phyloP scores from a whole-genome alignment of 37 sponge, comb jelly and placozoan species.

The Diacarnus erythraeanus region DNA sequence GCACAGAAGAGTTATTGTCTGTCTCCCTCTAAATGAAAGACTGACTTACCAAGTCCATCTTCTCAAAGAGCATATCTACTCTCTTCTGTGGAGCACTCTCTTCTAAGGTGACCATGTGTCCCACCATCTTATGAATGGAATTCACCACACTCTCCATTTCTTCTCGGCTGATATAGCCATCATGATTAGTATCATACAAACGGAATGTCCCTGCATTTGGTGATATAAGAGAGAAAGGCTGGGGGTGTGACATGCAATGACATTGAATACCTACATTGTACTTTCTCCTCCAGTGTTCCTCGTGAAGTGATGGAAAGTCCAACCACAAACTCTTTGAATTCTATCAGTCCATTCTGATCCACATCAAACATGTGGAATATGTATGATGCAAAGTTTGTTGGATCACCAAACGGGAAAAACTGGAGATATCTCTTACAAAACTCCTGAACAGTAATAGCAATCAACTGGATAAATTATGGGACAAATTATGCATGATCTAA shows the following conservation, averaged over 20 bases:
- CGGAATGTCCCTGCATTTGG: conserved; percentile 66
- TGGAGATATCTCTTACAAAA: conserved; percentile 73
- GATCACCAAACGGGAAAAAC: conserved; percentile 79
- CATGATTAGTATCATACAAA: conserved; percentile 47
- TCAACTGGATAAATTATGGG: neutral
- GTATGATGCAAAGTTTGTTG: conserved; percentile 44
- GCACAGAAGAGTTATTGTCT: neutral
- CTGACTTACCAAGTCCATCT: conserved; percentile 53
- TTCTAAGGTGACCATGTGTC: conserved; percentile 21
- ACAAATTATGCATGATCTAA: neutral
- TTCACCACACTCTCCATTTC: conserved; percentile 53
- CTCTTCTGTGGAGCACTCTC: conserved; percentile 68
- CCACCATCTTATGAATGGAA: conserved; percentile 70
- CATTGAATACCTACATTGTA: conserved; percentile 48
- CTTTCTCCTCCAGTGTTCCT: conserved; percentile 81
- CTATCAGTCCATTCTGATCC: conserved; percentile 60
- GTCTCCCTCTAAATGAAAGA: neutral
- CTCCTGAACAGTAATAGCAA: conserved; percentile 24
- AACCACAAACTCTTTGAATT: conserved; percentile 71
- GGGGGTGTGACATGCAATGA: too few species aligned
- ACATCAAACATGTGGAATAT: conserved; percentile 58
- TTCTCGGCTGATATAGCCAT: conserved; percentile 44
- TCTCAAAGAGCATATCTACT: conserved; percentile 62
- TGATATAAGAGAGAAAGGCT: neutral
- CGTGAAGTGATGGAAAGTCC: conserved; percentile 67